Percentiles rank a stretch among this genome's conserved stretches.
These are phyloP conservation scores for Gambusia affinis DNA, from an alignment of 2,113 vertebrate species.

Conservation along the genomic window DNA sequence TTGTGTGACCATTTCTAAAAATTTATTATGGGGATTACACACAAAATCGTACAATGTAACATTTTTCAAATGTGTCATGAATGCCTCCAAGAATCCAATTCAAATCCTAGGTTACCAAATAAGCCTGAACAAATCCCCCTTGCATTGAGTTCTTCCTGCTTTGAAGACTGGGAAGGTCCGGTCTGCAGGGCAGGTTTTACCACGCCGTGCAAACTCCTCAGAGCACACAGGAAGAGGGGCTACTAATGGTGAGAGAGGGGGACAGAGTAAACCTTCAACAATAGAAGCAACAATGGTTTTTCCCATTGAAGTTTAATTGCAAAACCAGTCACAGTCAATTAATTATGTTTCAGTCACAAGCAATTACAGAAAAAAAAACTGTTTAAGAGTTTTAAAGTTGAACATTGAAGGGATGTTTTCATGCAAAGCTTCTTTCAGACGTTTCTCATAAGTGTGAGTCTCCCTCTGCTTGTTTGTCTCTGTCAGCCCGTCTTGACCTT, in stretches of 20 bases:
- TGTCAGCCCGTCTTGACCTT: slow-evolving; percentile 59
- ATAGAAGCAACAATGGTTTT: slow-evolving; percentile 28
- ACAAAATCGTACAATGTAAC: slow-evolving; percentile 83
- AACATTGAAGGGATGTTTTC: slow-evolving; percentile 10
- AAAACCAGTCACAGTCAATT: neutral
- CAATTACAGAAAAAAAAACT: slow-evolving; percentile 8
- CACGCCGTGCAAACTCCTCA: slow-evolving; percentile 72
- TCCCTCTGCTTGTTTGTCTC: slow-evolving; percentile 57
- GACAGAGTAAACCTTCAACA: slow-evolving; percentile 13
- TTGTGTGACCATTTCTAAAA: slow-evolving; percentile 76
- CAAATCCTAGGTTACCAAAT: slow-evolving; percentile 85
- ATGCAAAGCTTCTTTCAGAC: slow-evolving; percentile 13
- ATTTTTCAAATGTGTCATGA: slow-evolving; percentile 83
- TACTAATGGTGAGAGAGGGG: slow-evolving; percentile 36
- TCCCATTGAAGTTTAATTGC: slow-evolving; percentile 20
- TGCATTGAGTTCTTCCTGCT: slow-evolving; percentile 81
- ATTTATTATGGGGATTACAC: slow-evolving; percentile 86
- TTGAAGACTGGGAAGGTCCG: slow-evolving; percentile 82
- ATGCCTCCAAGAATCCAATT: slow-evolving; percentile 84
- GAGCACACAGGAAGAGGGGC: slow-evolving; percentile 46
- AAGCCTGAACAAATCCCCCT: slow-evolving; percentile 85
- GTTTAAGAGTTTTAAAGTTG: slow-evolving; percentile 13
- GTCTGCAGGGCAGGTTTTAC: slow-evolving; percentile 84
- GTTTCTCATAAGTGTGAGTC: slow-evolving; percentile 49
- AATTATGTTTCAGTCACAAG: slow-evolving; percentile 5